These are phyloP conservation scores for Solea senegalensis DNA, from an alignment of 2,113 vertebrate species.

Conservation along the genomic window DNA sequence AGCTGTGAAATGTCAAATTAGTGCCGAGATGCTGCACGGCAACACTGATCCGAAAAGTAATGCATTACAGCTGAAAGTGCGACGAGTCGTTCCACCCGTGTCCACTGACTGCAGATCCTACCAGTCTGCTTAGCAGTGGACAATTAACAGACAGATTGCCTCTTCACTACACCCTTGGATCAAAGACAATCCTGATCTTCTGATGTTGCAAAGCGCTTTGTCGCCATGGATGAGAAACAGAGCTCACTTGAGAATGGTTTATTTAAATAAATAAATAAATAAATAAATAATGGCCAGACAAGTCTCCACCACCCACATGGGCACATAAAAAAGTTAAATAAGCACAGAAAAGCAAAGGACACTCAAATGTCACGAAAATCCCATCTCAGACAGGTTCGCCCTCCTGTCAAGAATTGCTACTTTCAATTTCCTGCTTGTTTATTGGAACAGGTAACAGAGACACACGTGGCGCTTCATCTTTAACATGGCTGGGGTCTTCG, in stretches of 20 bases:
- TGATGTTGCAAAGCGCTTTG: slow-evolving; percentile 43
- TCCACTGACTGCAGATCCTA: background rate
- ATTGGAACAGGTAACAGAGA: slow-evolving; percentile 25
- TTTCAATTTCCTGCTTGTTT: slow-evolving; percentile 61
- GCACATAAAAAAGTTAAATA: slow-evolving; percentile 8
- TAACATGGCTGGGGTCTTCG: slow-evolving; percentile 31
- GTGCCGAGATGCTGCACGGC: background rate
- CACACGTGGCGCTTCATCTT: slow-evolving; percentile 26
- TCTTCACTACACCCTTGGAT: slow-evolving; percentile 30
- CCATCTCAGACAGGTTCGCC: slow-evolving; percentile 38
- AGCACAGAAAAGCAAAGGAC: slow-evolving; percentile 2
- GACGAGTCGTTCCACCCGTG: background rate
- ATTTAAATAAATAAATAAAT: slow-evolving; percentile 25
- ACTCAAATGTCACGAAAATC: slow-evolving; percentile 55
- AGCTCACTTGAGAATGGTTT: slow-evolving; percentile 6
- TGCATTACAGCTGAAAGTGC: background rate
- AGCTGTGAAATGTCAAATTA: background rate
- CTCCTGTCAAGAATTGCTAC: slow-evolving; percentile 38
- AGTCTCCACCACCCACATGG: slow-evolving; percentile 7
- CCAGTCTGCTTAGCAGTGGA: slow-evolving; percentile 18
- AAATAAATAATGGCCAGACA: slow-evolving; percentile 33
- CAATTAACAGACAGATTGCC: slow-evolving; percentile 24
- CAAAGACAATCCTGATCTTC: slow-evolving; percentile 41
- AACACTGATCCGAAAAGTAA: background rate
- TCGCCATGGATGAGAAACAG: slow-evolving; percentile 26